A percentile compares a stretch with the other conserved stretches of the same genome.
Conservation (phyloP, 2,888 invertebrate genomes). For the Zygogramma bicolorata region DNA sequence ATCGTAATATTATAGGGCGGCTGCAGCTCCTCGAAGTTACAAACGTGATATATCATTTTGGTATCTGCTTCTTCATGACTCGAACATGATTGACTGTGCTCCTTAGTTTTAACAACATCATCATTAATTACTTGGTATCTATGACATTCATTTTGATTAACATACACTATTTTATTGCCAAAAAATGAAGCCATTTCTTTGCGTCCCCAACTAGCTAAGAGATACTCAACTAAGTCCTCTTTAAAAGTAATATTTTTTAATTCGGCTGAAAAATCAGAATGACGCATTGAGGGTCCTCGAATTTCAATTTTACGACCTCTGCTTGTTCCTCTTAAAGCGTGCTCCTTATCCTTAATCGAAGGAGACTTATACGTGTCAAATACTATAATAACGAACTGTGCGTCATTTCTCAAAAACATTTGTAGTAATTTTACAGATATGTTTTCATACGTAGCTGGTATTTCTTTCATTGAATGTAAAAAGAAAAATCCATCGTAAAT, state of each 20-base stretch:
- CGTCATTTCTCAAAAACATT: conserved; percentile 5
- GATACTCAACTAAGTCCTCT: background rate
- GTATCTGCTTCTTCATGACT: background rate
- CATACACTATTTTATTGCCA: background rate
- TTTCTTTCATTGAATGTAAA: background rate
- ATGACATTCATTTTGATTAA: background rate
- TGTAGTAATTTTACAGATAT: background rate
- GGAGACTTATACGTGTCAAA: conserved; percentile 13
- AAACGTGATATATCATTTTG: background rate
- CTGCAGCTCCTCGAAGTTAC: background rate
- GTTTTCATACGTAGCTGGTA: background rate
- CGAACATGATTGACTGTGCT: background rate
- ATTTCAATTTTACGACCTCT: conserved; percentile 32
- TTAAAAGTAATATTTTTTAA: background rate
- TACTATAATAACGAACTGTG: background rate
- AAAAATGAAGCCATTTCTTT: background rate
- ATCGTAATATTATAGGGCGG: background rate
- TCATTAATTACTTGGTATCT: background rate
- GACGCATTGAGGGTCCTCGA: background rate
- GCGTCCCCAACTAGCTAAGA: background rate
- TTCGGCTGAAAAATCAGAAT: background rate
- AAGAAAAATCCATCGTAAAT: background rate
- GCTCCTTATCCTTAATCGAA: conserved; percentile 45
- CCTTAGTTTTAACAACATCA: background rate
- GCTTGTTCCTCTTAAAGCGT: conserved; percentile 24